Evolutionary conservation across 2,797 vertebrate genomes (phyloP).

Genomic region (Pteropus rufus): DNA sequence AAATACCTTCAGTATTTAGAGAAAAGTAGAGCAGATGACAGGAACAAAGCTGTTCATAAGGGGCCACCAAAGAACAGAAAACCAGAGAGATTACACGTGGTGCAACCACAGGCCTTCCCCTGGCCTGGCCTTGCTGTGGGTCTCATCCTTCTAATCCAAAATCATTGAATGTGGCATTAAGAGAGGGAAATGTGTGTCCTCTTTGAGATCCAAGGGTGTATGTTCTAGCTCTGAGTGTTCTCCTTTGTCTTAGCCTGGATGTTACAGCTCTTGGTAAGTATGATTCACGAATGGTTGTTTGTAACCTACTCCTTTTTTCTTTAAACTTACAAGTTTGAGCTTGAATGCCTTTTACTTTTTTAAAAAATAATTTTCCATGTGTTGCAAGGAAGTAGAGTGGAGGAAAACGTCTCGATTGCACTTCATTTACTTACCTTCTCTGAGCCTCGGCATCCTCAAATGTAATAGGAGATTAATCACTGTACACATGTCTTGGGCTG

Average conservation of each 20-base stretch:
- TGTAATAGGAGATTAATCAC: background rate
- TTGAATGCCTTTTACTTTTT: background rate
- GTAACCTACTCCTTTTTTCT: background rate
- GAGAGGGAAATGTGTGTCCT: too few relatives aligned
- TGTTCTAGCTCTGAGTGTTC: fast-evolving
- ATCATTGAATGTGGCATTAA: background rate
- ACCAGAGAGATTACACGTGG: background rate
- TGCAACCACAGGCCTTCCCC: background rate
- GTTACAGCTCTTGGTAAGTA: background rate
- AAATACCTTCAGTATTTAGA: background rate
- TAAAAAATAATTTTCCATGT: background rate
- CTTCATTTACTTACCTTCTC: background rate
- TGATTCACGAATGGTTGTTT: background rate
- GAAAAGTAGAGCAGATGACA: background rate
- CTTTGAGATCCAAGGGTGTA: background rate
- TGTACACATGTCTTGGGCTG: background rate
- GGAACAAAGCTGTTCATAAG: background rate
- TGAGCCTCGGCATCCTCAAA: background rate
- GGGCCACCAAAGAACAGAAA: background rate
- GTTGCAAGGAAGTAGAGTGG: background rate
- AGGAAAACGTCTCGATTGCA: background rate
- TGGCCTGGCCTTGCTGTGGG: background rate
- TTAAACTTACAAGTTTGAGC: background rate
- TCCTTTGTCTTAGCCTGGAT: background rate
- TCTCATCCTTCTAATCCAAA: background rate